Conservation (phyloP, 2,797 vertebrate genomes). For the Helicolenus hilgendorfi region DNA sequence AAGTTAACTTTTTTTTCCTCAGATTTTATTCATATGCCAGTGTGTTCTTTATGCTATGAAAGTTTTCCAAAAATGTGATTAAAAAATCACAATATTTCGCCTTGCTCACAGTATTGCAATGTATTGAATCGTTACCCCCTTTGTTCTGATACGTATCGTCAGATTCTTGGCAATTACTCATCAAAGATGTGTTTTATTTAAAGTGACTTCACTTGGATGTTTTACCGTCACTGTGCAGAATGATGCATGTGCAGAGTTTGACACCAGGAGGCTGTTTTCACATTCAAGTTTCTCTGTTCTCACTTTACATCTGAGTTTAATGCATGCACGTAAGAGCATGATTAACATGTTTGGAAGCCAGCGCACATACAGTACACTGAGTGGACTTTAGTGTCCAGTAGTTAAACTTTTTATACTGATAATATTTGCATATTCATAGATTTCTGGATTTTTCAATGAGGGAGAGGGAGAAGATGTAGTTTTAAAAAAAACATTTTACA, state of each 20-base stretch:
- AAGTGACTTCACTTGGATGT: not conserved
- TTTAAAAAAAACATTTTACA: not conserved
- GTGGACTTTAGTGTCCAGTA: not conserved
- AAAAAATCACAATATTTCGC: too few species aligned
- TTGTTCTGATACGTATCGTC: too few species aligned
- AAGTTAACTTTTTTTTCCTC: too few species aligned
- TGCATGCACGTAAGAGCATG: not conserved
- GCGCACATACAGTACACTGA: not conserved
- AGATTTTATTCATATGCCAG: too few species aligned
- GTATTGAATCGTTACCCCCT: too few species aligned
- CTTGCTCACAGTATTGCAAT: too few species aligned
- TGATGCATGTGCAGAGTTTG: not conserved
- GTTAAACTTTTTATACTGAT: not conserved
- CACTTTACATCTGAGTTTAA: not conserved
- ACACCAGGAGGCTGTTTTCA: not conserved
- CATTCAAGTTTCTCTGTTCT: not conserved
- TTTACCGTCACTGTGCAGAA: slow-evolving; percentile 19
- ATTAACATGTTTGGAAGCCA: not conserved
- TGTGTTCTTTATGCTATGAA: too few species aligned
- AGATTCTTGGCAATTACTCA: too few species aligned
- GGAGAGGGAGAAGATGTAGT: not conserved
- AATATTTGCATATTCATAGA: not conserved
- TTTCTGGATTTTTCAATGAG: not conserved
- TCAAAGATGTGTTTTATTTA: not conserved
- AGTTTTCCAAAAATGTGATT: too few species aligned